These are phyloP conservation scores for Merops nubicus DNA, from an alignment of 2,113 vertebrate species.

Conservation along the genomic window DNA sequence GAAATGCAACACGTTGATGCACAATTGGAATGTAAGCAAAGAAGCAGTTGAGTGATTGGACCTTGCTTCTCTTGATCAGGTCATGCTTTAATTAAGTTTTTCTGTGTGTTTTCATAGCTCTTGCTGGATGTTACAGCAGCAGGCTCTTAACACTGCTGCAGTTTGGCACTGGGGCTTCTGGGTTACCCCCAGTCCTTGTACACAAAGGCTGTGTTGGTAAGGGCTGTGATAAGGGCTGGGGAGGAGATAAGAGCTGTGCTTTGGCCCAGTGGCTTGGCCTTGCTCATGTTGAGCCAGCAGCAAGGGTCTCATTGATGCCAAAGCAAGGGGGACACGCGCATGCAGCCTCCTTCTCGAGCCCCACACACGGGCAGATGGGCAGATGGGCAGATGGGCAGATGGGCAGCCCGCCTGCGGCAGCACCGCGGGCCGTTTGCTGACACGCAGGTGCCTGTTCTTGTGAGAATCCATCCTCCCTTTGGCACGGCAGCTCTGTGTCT, in stretches of 20 bases:
- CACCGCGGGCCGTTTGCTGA: slow-evolving; percentile 41
- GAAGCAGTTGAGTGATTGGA: not conserved
- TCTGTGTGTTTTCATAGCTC: not conserved
- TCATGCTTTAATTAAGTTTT: slow-evolving; percentile 1
- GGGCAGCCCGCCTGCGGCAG: slow-evolving; percentile 27
- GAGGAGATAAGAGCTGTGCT: slow-evolving; percentile 2
- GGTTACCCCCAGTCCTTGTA: not conserved
- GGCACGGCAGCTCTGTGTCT: slow-evolving; percentile 34
- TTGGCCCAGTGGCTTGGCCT: slow-evolving; percentile 3
- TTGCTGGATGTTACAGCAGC: not conserved
- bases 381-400: slow-evolving; percentile 50
- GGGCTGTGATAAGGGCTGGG: not conserved
- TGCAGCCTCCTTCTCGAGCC: not conserved
- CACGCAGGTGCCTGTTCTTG: slow-evolving; percentile 41
- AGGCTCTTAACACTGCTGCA: not conserved
- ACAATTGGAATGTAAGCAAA: not conserved
- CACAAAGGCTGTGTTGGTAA: slow-evolving; percentile 23
- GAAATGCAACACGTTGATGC: not conserved
- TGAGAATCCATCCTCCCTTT: not conserved
- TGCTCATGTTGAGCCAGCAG: slow-evolving; percentile 23
- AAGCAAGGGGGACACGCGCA: not conserved
- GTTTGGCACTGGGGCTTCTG: slow-evolving; percentile 1
- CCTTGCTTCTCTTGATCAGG: not conserved
- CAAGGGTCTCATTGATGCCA: not conserved
- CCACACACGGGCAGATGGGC: slow-evolving; percentile 3